Percentiles rank a stretch among this genome's conserved stretches.
These are phyloP conservation scores for Resseliella maxima DNA, from an alignment of 2,888 invertebrate species.

Conservation along the genomic window DNA sequence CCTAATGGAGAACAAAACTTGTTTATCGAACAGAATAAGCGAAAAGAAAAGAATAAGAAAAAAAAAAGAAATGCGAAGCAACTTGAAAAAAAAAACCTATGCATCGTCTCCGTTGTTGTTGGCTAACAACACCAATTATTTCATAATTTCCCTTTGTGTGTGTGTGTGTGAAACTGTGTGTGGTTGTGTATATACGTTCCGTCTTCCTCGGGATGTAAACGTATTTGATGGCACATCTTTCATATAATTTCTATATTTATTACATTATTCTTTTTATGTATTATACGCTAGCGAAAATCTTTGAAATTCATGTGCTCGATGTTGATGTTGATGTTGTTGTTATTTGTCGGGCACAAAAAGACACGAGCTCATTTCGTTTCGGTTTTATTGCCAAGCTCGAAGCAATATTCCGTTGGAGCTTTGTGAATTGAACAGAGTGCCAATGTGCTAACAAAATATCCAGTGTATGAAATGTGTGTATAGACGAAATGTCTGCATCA, in stretches of 20 bases:
- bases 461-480: conserved; percentile 2
- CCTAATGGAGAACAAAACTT: neutral
- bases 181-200: neutral
- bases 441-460: conserved; percentile 42
- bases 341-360: conserved; percentile 5
- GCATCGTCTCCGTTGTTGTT: conserved; percentile 48
- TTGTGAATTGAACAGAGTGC: conserved; percentile 40
- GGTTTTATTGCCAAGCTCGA: conserved; percentile 50
- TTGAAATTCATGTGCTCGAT: neutral
- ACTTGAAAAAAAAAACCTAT: neutral
- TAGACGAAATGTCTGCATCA: conserved; percentile 53
- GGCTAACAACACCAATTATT: conserved; percentile 55
- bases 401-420: conserved; percentile 48
- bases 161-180: too few species aligned
- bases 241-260: conserved; percentile 45
- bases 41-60: neutral
- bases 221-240: conserved; percentile 3
- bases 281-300: neutral
- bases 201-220: conserved; percentile 10
- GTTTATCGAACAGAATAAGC: conserved; percentile 33
- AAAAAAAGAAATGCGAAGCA: neutral
- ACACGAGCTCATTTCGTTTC: conserved; percentile 37
- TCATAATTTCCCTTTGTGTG: conserved; percentile 49
- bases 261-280: conserved; percentile 7
- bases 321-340: neutral